These are phyloP conservation scores for Hucho hucho DNA, from an alignment of 2,113 vertebrate genomes.

Conservation along the genomic window DNA sequence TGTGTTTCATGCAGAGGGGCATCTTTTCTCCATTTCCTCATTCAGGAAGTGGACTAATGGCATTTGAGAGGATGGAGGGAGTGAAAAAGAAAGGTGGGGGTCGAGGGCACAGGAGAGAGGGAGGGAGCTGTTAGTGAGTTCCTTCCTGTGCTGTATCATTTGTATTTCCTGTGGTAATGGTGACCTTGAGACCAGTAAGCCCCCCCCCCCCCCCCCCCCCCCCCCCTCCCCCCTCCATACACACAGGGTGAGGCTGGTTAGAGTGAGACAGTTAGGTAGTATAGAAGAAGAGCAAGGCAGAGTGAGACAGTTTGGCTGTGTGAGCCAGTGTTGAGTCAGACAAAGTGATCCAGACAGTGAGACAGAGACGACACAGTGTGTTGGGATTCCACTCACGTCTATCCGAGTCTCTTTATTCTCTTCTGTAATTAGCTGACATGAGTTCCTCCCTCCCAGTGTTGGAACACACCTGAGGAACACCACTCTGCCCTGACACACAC, in stretches of 20 bases:
- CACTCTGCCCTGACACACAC: conserved; percentile 11
- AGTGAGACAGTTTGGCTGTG: neutral
- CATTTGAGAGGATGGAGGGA: conserved; percentile 73
- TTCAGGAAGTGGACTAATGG: conserved; percentile 91
- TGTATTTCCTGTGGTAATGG: conserved; percentile 82
- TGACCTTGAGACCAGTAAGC: conserved; percentile 49
- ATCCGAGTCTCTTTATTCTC: conserved; percentile 60
- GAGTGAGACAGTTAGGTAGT: neutral
- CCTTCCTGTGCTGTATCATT: conserved; percentile 81
- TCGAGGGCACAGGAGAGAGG: conserved; percentile 19
- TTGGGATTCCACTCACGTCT: conserved; percentile 74
- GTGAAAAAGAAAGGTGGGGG: conserved; percentile 62
- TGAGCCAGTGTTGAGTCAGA: conserved; percentile 2
- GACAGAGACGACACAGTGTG: conserved; percentile 59
- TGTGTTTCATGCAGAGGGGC: conserved; percentile 31
- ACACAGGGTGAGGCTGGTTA: neutral
- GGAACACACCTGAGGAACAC: neutral
- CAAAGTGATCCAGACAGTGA: conserved; percentile 1
- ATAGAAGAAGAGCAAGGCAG: conserved; percentile 27
- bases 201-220: conserved; percentile 12
- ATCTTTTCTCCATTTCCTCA: conserved; percentile 57
- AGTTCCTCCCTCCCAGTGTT: conserved; percentile 35
- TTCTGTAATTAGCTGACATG: conserved; percentile 67
- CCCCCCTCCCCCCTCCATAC: neutral
- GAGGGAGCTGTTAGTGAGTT: conserved; percentile 68